Conservation (phyloP, 2,888 invertebrate genomes). For the Aleiodes testaceus region DNA sequence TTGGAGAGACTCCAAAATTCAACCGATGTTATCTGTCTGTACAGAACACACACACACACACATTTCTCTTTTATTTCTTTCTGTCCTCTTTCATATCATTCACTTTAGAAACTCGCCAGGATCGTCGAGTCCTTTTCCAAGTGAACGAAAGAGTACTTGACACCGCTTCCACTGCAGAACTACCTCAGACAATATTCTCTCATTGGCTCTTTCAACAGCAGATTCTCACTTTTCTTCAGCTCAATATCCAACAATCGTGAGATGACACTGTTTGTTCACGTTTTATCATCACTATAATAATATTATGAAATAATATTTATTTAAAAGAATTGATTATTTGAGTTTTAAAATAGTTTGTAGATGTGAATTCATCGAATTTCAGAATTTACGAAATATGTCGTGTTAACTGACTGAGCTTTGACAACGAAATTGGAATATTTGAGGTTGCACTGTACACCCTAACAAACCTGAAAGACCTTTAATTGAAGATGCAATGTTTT, state of each 20-base stretch:
- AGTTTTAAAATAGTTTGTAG: too few species aligned
- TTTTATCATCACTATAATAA: too few species aligned
- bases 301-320: too few species aligned
- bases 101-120: conserved; percentile 32
- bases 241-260: too few species aligned
- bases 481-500: conserved; percentile 7
- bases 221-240: conserved; percentile 44
- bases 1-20: conserved; percentile 71
- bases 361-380: too few species aligned
- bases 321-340: background rate
- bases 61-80: conserved; percentile 32
- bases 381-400: conserved; percentile 3
- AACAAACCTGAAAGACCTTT: background rate
- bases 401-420: background rate
- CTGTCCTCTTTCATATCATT: conserved; percentile 35
- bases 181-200: conserved; percentile 45
- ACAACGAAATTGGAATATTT: conserved; percentile 24
- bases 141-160: conserved; percentile 53
- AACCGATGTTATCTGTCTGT: conserved; percentile 66
- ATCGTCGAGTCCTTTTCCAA: conserved; percentile 32
- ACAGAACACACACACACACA: conserved; percentile 50
- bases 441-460: background rate
- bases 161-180: conserved; percentile 49
- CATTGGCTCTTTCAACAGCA: conserved; percentile 54
- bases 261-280: too few species aligned